phyloP scores from a whole-genome alignment of 2,113 vertebrate genomes.

The Tachysurus vachellii region DNA sequence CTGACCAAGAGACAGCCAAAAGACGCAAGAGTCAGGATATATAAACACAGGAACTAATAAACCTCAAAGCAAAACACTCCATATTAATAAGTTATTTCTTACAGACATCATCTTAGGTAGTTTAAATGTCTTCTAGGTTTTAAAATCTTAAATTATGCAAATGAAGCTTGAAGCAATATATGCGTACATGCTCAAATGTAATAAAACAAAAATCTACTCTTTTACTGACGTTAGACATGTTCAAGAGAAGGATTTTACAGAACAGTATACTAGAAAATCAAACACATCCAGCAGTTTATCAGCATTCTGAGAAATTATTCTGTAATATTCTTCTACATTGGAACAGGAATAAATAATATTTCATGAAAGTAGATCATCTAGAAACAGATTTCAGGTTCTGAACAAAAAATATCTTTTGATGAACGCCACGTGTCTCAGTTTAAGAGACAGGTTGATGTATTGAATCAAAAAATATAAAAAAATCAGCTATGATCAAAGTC shows the following conservation, averaged over 20 bases:
- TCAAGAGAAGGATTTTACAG: not conserved
- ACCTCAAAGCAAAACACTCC: not conserved
- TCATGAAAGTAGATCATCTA: not conserved
- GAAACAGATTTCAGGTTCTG: not conserved
- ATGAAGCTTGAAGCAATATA: not conserved
- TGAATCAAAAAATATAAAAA: not conserved
- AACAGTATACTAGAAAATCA: not conserved
- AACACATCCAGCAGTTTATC: not conserved
- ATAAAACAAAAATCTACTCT: not conserved
- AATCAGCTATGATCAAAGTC: too few relatives aligned
- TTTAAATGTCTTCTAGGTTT: not conserved
- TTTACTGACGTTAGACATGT: not conserved
- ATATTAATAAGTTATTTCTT: not conserved
- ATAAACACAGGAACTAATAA: not conserved
- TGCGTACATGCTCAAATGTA: not conserved
- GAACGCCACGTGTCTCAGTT: not conserved
- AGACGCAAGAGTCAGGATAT: not conserved
- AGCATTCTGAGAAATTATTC: not conserved
- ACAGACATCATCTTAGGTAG: not conserved
- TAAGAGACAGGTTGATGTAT: not conserved
- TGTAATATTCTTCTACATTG: not conserved
- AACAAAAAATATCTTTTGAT: not conserved
- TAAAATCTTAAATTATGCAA: not conserved
- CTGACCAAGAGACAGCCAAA: conserved; percentile 19
- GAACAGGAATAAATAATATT: not conserved